These are phyloP conservation scores for Heliconius congener DNA, from an alignment of 1,140 invertebrate species.

Conservation along the genomic window DNA sequence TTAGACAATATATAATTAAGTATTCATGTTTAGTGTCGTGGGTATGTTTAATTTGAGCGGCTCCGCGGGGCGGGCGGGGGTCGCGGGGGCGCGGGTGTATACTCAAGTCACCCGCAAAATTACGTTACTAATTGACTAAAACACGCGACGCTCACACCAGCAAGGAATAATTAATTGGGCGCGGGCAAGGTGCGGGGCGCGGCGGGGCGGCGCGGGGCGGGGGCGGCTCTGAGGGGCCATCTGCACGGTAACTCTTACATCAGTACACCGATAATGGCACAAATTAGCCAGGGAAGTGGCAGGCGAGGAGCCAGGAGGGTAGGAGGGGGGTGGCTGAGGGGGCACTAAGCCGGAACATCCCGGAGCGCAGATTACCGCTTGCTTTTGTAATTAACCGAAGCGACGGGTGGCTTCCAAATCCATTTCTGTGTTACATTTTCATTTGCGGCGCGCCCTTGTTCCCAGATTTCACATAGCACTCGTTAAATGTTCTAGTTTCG, in stretches of 20 bases:
- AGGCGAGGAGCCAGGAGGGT: slow-evolving; percentile 43
- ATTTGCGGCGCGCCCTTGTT: slow-evolving; percentile 73
- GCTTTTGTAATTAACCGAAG: slow-evolving; percentile 81
- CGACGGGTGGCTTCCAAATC: slow-evolving; percentile 79
- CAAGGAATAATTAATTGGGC: slow-evolving; percentile 80
- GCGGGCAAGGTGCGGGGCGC: slow-evolving; percentile 55
- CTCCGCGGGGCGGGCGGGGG: slow-evolving; percentile 41
- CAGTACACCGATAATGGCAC: slow-evolving; percentile 81
- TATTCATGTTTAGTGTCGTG: slow-evolving; percentile 37
- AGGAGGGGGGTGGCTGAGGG: slow-evolving; percentile 52
- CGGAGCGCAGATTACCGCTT: slow-evolving; percentile 80
- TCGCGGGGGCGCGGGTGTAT: slow-evolving; percentile 48
- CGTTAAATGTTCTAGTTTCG: slow-evolving; percentile 56
- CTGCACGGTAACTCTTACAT: slow-evolving; percentile 79
- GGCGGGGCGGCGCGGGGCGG: slow-evolving; percentile 50
- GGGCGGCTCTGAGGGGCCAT: slow-evolving; percentile 51
- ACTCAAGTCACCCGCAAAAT: slow-evolving; percentile 81
- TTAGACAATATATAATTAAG: slow-evolving; percentile 3
- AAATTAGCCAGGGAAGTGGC: slow-evolving; percentile 78
- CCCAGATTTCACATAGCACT: slow-evolving; percentile 65
- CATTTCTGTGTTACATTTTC: slow-evolving; percentile 81
- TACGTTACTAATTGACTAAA: slow-evolving; percentile 82
- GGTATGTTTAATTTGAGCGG: slow-evolving; percentile 55
- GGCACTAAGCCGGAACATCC: slow-evolving; percentile 80
- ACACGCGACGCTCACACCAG: slow-evolving; percentile 80